Base-by-base conservation (phyloP, 1,140 invertebrate species). In the Drosophila lacertosa region DNA sequence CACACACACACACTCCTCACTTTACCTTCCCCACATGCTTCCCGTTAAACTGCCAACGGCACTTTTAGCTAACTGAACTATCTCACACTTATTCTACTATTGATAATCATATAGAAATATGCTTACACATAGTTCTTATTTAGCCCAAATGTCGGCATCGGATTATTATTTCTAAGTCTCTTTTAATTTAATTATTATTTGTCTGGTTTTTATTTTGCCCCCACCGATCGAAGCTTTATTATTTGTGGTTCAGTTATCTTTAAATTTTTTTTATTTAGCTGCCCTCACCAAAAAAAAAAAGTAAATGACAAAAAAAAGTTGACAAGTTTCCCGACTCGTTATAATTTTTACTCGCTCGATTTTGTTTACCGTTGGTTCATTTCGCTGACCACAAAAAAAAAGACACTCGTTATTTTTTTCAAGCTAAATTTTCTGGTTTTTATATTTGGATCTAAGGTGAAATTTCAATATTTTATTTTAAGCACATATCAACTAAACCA, bases 391-490 rank as follows among this genome's bases (percentile, higher is more conserved):
- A n/a, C n/a, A n/a, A n/a, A n/a, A n/a, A n/a, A n/a, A n/a, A n/a
- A n/a, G n/a, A 20, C 7, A 66, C 35, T 62, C 48, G 32, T 53
- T 53, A 9, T 5, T 58, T 57, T 20, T 50, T 26, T 16, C 20
- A 5, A 13, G 45, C 26, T 35, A 42, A 44, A 5, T 22, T 16
- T 54, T 44, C 15, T 33, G 39, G 13, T 20, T 42, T 65, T n/a
- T n/a, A n/a, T 33, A 44, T 47, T 39, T 59, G 45, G 20, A 24
- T 16, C n/a, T 60, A 29, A 45, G 29, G 29, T 68, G 48, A 40
- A 51, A 32, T 37, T 51, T 62, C 0, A 11, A 44, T 53, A 35
- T 35, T 62, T 62, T 15, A 29, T 50, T 58, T 66, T 47, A 65
- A 57, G 29, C 35, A 51, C 24, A 45, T 6, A 35, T 11, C 32